Evolutionary conservation across 2,797 vertebrate genomes (phyloP), one percentile per base, ranked within the genome.

Genomic region (Apodemus agrarius): DNA sequence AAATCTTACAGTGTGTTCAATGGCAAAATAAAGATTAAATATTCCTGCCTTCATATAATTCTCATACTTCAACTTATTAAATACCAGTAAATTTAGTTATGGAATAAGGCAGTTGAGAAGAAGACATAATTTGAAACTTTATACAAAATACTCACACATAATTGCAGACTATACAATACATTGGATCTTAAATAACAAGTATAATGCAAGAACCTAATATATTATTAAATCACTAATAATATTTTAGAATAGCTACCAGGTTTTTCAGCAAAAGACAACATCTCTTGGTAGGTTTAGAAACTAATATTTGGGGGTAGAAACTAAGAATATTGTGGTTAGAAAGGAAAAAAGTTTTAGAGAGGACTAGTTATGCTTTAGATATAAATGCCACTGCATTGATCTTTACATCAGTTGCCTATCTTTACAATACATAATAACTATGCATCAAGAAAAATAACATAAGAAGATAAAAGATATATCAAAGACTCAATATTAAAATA

Each of bases 51-150:
- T 34, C 78, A 16, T 14, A 79, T 17, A 88, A 13, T 80, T 74
- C 17, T 85, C 17, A 92, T 67, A 57, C 46, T 1, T 88, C 13
- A 59, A 19, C 69, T 67, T 87, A 78, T 74, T 29, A 91, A 96
- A 72, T 93, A 46, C 46, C 90, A 34, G 31, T 85, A 67, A 82
- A 93, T 92, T 92, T 52, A n/a, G 88, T 90, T 24, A 61, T 46
- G 13, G 43, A 89, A 31, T 24, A 76, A 61, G 34, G 67, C 72
- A 76, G 65, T 74, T 72, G 22, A 52, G 52, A 52, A 52, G 72
- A 57, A 90, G 14, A 8, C 3, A n/a, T 14, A 29, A 76, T n/a
- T 37, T 89, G 11, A 6, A 92, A 61, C 78, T 54, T 88, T 76
- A 26, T 9, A 65, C 26, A 81, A 3, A 52, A 3, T 3, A 43